Conservation (phyloP, 2,797 vertebrate species). For the Toxotes lorentzi region DNA sequence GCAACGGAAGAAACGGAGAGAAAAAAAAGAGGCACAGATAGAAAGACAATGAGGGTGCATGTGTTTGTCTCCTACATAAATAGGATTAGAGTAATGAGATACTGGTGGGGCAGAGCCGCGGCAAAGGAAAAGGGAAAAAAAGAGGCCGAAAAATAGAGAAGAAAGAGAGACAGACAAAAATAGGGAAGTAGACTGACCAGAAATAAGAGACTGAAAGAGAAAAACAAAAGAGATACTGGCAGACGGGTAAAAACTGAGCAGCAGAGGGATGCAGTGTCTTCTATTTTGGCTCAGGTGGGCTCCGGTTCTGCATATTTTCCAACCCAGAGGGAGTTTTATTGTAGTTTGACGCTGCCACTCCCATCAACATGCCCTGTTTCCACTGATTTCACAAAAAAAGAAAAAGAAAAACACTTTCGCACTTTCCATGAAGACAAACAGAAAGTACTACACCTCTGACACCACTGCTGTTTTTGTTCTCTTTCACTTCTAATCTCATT, state of each 20-base stretch:
- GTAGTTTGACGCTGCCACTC: constrained; percentile 59
- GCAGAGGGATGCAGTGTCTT: constrained; percentile 37
- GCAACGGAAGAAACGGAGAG: not conserved
- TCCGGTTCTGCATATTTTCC: constrained; percentile 67
- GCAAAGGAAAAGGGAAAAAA: constrained; percentile 42
- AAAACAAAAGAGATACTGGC: constrained; percentile 46
- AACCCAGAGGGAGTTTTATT: constrained; percentile 60
- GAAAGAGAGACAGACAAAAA: constrained; percentile 44
- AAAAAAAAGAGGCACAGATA: not conserved
- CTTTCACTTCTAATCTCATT: constrained; percentile 1
- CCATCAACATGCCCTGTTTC: constrained; percentile 63
- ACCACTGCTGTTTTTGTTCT: constrained; percentile 11
- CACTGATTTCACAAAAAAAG: constrained; percentile 47
- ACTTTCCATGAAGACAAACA: constrained; percentile 62
- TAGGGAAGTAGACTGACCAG: constrained; percentile 49
- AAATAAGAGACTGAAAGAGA: constrained; percentile 41
- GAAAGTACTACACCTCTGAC: constrained; percentile 21
- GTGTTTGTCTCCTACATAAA: constrained; percentile 59
- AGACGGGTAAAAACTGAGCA: constrained; percentile 25
- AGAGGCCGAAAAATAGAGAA: constrained; percentile 22
- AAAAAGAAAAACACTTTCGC: constrained; percentile 41
- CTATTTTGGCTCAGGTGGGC: constrained; percentile 57
- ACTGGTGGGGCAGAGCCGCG: constrained; percentile 50
- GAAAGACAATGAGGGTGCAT: constrained; percentile 28
- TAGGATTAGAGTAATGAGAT: constrained; percentile 73